These are phyloP conservation scores for Pluvianellus socialis DNA, from an alignment of 2,113 vertebrate species.

Conservation along the genomic window DNA sequence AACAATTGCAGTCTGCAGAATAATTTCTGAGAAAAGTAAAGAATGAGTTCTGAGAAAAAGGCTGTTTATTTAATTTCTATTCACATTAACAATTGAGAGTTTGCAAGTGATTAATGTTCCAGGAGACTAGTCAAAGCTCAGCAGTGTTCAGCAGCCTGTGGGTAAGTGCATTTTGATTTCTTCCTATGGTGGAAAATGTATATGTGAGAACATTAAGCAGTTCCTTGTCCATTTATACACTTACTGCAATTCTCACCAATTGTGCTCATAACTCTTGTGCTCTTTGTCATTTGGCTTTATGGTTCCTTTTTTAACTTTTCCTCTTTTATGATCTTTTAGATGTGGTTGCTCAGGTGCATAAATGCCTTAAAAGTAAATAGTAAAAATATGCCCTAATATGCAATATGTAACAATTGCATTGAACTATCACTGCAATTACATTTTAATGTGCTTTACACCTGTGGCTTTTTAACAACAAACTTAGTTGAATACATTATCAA, in stretches of 20 bases:
- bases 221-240: not conserved
- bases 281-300: not conserved
- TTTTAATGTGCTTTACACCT: conserved; percentile 25
- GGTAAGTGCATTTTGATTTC: conserved; percentile 32
- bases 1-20: not conserved
- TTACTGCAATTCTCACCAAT: not conserved
- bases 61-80: conserved; percentile 18
- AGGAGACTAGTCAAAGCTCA: conserved; percentile 34
- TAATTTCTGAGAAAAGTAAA: conserved; percentile 14
- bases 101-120: conserved; percentile 1
- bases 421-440: not conserved
- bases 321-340: not conserved
- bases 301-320: not conserved
- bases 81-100: not conserved
- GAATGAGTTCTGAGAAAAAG: not conserved
- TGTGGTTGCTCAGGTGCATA: not conserved
- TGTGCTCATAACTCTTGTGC: not conserved
- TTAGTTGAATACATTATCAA: conserved; percentile 23
- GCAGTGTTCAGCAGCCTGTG: not conserved
- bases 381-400: not conserved
- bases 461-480: conserved; percentile 53
- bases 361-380: conserved; percentile 25
- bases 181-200: conserved; percentile 13
- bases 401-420: not conserved
- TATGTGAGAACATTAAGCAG: not conserved